Evolutionary conservation across 2,113 vertebrate genomes (phyloP), one percentile per base, ranked within the genome.

Genomic region (Symphodus melops): DNA sequence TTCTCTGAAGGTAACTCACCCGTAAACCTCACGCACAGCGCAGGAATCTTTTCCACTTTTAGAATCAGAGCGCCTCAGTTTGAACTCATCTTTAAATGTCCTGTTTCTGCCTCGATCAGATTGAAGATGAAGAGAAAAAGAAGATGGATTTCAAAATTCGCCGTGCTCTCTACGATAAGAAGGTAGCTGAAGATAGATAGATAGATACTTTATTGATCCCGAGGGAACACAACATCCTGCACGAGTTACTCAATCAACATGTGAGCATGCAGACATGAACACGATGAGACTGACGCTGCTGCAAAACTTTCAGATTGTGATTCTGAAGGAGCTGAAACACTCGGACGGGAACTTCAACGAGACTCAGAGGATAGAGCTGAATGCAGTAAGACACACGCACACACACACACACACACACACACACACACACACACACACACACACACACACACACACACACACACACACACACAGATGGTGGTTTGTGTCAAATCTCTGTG

Each of bases 101-200:
- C 37, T 33, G 39, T 33, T 10, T 53, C 36, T 75, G 16, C 4
- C 11, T 39, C 60, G 2, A 11, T 68, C 86, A 99, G 98, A 98
- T 99, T n/a, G 97, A 99, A 48, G 95, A 97, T 2, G 96, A 98
- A 81, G 95, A 90, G 61, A 94, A 94, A 74, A 94, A 96, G 20
- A 94, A 96, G 20, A 94, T 79, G 16, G 76, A 75, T 20, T 93
- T 94, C 72, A 92, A 93, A 72, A 92, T 96, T 2, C 95, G 93
- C 0, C 93, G 95, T 57, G 97, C 93, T 25, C 94, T 96, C 79
- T 99, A 99, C 0, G 97, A 99, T 85, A 96, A 96, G 89, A 99
- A 99, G 97, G 98, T 94, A 81, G 8, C 4, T 17, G 17, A n/a
- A n/a, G n/a, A n/a, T n/a, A n/a, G n/a, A n/a, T n/a, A n/a, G n/a